Evolutionary conservation across 2,113 vertebrate genomes (phyloP).

Genomic region (Dipodomys merriami): DNA sequence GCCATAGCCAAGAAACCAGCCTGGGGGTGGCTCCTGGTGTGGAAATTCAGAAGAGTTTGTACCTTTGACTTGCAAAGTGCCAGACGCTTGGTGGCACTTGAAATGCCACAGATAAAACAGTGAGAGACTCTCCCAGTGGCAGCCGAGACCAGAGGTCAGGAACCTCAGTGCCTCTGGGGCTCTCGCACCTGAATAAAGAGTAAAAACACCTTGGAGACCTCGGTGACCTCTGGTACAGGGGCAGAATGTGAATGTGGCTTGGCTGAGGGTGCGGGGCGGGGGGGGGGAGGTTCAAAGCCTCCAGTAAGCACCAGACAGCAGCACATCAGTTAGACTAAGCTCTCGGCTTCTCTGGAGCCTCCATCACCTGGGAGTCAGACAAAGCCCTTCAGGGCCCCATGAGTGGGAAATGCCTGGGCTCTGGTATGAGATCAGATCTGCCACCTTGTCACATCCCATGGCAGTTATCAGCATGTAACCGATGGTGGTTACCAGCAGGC

Average conservation of each 20-base stretch:
- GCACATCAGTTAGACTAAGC: rapidly evolving
- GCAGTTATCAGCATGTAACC: neutral
- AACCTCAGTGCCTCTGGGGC: constrained; percentile 58
- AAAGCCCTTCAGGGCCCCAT: neutral
- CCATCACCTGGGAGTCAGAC: rapidly evolving
- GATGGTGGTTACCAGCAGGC: neutral
- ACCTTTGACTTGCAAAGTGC: constrained; percentile 60
- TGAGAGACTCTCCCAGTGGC: constrained; percentile 63
- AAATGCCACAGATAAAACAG: constrained; percentile 74
- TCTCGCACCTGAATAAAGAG: constrained; percentile 40
- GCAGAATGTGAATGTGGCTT: constrained; percentile 49
- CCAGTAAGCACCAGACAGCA: neutral
- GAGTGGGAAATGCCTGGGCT: neutral
- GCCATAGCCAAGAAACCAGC: neutral
- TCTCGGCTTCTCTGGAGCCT: rapidly evolving
- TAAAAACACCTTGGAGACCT: constrained; percentile 65
- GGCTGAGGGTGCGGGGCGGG: neutral
- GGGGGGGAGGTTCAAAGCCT: neutral
- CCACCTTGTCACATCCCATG: neutral
- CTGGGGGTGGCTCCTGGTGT: neutral
- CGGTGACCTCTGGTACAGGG: neutral
- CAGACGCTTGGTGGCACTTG: constrained; percentile 69
- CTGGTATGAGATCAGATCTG: neutral
- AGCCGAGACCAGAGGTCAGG: constrained; percentile 47
- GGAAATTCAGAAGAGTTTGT: constrained; percentile 61